These are phyloP conservation scores for Endotricha flammealis DNA, from an alignment of 2,888 invertebrate species.

Conservation along the genomic window DNA sequence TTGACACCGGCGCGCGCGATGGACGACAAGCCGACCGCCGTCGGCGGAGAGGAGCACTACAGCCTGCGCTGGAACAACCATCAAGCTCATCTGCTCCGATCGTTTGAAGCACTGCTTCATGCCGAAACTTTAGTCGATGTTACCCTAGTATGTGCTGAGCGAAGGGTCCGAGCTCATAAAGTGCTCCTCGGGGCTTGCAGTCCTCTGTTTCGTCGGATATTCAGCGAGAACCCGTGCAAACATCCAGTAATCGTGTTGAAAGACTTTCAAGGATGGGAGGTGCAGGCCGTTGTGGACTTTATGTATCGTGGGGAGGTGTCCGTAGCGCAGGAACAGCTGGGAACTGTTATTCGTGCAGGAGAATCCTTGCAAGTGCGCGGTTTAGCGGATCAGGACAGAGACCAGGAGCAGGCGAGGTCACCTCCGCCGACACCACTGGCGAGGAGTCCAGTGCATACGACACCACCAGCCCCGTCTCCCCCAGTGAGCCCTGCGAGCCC, in stretches of 20 bases:
- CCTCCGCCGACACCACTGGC: conserved; percentile 60
- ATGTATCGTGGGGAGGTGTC: conserved; percentile 97
- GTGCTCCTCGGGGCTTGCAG: conserved; percentile 93
- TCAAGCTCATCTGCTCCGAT: conserved; percentile 90
- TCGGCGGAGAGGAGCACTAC: conserved; percentile 85
- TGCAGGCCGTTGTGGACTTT: conserved; percentile 93
- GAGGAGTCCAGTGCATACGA: conserved; percentile 63
- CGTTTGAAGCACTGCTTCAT: conserved; percentile 92
- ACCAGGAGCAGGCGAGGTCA: conserved; percentile 51
- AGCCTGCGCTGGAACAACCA: conserved; percentile 97
- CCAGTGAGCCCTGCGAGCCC: conserved; percentile 83
- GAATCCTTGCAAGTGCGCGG: conserved; percentile 92
- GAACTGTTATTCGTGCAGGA: conserved; percentile 90
- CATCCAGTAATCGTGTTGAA: conserved; percentile 95
- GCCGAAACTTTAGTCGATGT: conserved; percentile 93
- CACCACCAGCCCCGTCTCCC: conserved; percentile 65
- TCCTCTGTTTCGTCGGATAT: conserved; percentile 92
- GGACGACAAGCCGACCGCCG: conserved; percentile 69
- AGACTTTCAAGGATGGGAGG: conserved; percentile 92
- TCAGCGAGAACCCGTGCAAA: conserved; percentile 94
- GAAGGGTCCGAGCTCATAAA: conserved; percentile 92
- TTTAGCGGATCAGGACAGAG: conserved; percentile 81
- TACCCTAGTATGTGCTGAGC: conserved; percentile 92
- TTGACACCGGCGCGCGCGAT: conserved; percentile 57
- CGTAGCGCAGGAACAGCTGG: conserved; percentile 90